Evolutionary conservation across 2,113 vertebrate genomes (phyloP).

Genomic region (Uria aalge): DNA sequence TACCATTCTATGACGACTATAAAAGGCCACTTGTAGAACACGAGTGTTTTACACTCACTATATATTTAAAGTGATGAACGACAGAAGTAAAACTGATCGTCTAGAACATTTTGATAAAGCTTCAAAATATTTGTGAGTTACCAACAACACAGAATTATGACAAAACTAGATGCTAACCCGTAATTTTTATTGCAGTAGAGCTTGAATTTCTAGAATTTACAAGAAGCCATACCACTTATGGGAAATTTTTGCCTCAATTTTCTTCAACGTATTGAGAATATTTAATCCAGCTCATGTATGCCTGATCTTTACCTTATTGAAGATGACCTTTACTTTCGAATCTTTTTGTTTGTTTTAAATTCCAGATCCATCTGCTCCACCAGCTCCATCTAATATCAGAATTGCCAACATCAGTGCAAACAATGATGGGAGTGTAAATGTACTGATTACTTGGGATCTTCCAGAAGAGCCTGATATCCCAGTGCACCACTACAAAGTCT

Average conservation of each 20-base stretch:
- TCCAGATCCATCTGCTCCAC: conserved; percentile 89
- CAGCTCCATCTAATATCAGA: conserved; percentile 79
- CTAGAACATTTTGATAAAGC: neutral
- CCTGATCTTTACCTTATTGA: neutral
- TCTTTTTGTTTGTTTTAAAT: neutral
- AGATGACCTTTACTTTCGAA: neutral
- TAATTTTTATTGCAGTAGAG: neutral
- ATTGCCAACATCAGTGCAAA: conserved; percentile 79
- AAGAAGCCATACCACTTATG: neutral
- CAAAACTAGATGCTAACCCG: neutral
- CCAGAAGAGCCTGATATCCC: conserved; percentile 88
- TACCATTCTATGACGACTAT: neutral
- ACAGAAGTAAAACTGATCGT: neutral
- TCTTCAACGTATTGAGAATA: neutral
- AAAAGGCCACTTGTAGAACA: neutral
- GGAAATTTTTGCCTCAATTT: neutral
- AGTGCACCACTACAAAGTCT: conserved; percentile 92
- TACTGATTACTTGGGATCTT: conserved; percentile 83
- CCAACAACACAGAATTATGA: neutral
- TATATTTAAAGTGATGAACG: neutral
- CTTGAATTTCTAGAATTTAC: neutral
- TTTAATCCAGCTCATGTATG: neutral
- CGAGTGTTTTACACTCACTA: neutral
- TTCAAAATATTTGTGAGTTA: neutral
- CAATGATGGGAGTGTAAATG: conserved; percentile 78